A percentile compares a stretch with the other conserved stretches of the same genome.
These are phyloP conservation scores for Pantelozetes paolii DNA, from an alignment of 2,888 invertebrate species.

Conservation along the genomic window DNA sequence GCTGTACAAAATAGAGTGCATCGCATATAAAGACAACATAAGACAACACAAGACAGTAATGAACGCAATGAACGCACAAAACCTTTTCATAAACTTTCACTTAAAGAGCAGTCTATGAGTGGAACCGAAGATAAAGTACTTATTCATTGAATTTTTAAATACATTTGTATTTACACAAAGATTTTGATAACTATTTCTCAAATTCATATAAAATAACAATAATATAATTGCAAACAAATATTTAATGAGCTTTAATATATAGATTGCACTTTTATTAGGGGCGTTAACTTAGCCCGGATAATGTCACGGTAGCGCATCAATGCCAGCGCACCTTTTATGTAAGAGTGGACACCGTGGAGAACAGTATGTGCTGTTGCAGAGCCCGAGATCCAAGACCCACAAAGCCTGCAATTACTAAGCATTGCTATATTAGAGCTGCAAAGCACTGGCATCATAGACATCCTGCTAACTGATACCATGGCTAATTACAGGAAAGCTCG, in stretches of 20 bases:
- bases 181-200: background rate
- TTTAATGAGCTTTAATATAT: slow-evolving; percentile 25
- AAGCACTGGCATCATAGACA: slow-evolving; percentile 24
- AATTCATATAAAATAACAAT: slow-evolving; percentile 4
- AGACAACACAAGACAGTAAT: too few relatives aligned
- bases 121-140: slow-evolving; percentile 1
- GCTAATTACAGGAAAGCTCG: slow-evolving; percentile 35
- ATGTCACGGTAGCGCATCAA: slow-evolving; percentile 27
- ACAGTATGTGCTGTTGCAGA: background rate
- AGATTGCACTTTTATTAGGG: slow-evolving; percentile 21
- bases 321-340: slow-evolving; percentile 27
- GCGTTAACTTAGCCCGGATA: slow-evolving; percentile 18
- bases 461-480: slow-evolving; percentile 34
- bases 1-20: slow-evolving; percentile 20
- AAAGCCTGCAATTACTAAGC: slow-evolving; percentile 24
- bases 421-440: slow-evolving; percentile 8
- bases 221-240: slow-evolving; percentile 15
- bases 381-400: background rate
- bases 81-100: slow-evolving; percentile 21
- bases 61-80: too few relatives aligned
- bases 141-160: background rate
- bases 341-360: slow-evolving; percentile 34
- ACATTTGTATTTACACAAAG: slow-evolving; percentile 2
- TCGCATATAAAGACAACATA: background rate
- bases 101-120: background rate